Conservation (phyloP, 2,113 vertebrate genomes). For the Muntiacus reevesi region DNA sequence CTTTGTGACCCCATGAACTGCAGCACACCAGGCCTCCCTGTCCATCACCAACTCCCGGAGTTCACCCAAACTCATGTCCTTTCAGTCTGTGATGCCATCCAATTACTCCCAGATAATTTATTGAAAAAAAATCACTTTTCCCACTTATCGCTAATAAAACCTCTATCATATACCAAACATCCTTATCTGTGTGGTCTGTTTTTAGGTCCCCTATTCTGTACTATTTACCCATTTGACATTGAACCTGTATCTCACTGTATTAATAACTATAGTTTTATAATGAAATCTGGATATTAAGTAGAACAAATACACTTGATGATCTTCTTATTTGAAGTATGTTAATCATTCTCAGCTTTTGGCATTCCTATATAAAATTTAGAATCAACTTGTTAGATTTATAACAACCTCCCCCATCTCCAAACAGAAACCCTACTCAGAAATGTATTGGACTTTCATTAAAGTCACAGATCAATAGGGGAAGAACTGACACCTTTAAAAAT, state of each 20-base stretch:
- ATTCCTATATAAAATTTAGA: neutral
- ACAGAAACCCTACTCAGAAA: neutral
- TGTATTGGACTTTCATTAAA: neutral
- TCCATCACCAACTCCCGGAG: too few species aligned
- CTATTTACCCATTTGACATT: neutral
- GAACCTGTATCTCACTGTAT: neutral
- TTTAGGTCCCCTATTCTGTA: neutral
- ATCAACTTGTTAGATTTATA: neutral
- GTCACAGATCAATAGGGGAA: neutral
- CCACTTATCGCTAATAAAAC: neutral
- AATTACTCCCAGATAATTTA: neutral
- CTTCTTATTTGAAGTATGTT: neutral
- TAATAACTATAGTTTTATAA: neutral
- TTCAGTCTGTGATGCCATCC: too few species aligned
- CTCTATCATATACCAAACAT: neutral
- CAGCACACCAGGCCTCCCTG: too few species aligned
- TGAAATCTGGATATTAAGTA: neutral
- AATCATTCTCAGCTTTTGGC: neutral
- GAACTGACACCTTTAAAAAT: neutral
- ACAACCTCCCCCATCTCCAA: neutral
- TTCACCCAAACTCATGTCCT: too few species aligned
- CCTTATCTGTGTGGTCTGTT: neutral
- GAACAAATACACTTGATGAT: neutral
- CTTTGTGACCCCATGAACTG: too few species aligned
- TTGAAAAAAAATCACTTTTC: neutral